Base-by-base conservation (phyloP, 2,797 vertebrate genomes). In the Falco cherrug region DNA sequence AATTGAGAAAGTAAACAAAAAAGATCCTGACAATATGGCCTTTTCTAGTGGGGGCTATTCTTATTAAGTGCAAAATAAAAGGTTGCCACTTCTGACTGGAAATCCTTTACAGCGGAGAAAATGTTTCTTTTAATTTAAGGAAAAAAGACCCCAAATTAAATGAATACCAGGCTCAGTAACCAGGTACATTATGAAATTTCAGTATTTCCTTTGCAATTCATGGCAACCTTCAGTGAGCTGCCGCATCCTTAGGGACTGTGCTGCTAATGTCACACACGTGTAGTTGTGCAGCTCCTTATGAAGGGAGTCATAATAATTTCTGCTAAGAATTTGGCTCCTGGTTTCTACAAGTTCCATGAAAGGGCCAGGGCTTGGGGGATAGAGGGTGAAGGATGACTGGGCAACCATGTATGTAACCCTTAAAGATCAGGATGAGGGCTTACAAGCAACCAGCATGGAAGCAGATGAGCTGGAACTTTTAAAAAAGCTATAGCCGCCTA, bases 1-100 rank as follows among this genome's bases (percentile, higher is more conserved):
- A 97, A 97, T 97, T 98, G 97, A 96, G 96, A 98, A 98, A 97
- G 97, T 97, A 98, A 96, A 98, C 97, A 97, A 97, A 97, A 97
- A 95, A 88, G 86, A 95, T 96, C 93, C 75, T 96, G 97, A 97
- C 95, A 98, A 91, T 93, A 95, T 94, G 89, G 78, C 97, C 70
- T 97, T 95, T 97, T 95, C 92, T 92, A 90, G 83, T 75, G 60
- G 84, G 65, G 89, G 81, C 88, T 94, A 93, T 86, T 96, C 92
- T 98, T 95, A 95, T 93, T 89, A 96, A 96, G 97, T 90, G 91
- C 39, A 90, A 95, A 97, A 95, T 63, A 51, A 76, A 97, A 96
- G 68, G 94, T 91, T 97, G 51, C 28, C 6, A 20, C 63, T 94
- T 92, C 84, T 91, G 85, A 91, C 87, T 96, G 89, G 86, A 93